phyloP scores from a whole-genome alignment of 2,113 vertebrate species.

The Hipposideros armiger region DNA sequence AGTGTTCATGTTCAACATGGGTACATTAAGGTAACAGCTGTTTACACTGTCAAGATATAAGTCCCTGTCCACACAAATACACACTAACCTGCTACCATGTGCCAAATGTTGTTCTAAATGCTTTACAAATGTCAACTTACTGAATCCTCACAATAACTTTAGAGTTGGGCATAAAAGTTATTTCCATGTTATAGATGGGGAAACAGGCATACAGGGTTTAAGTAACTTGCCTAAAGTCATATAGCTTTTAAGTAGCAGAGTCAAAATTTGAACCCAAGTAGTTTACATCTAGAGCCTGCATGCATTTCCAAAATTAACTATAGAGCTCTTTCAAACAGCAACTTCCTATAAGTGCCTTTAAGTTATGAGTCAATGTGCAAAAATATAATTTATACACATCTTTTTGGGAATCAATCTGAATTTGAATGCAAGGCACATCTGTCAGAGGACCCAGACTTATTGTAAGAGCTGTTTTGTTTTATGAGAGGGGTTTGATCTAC shows the following conservation, averaged over 20 bases:
- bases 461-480: not conserved
- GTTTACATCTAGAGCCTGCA: not conserved
- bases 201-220: not conserved
- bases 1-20: slow-evolving; percentile 24
- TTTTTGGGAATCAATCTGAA: not conserved
- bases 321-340: not conserved
- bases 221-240: not conserved
- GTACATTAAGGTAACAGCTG: not conserved
- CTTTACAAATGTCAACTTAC: not conserved
- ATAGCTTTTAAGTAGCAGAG: not conserved
- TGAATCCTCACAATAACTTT: slow-evolving; percentile 12
- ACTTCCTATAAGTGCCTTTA: not conserved
- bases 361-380: not conserved
- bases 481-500: not conserved
- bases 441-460: not conserved
- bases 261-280: not conserved
- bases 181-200: not conserved
- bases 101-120: not conserved
- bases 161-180: not conserved
- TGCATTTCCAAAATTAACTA: not conserved
- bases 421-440: not conserved
- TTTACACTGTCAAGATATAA: not conserved
- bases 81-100: not conserved
- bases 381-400: not conserved
- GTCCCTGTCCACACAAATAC: not conserved